A percentile compares a stretch with the other conserved stretches of the same genome.
Evolutionary conservation across 1,140 invertebrate genomes (phyloP).

Genomic region (Leucophenga varia): DNA sequence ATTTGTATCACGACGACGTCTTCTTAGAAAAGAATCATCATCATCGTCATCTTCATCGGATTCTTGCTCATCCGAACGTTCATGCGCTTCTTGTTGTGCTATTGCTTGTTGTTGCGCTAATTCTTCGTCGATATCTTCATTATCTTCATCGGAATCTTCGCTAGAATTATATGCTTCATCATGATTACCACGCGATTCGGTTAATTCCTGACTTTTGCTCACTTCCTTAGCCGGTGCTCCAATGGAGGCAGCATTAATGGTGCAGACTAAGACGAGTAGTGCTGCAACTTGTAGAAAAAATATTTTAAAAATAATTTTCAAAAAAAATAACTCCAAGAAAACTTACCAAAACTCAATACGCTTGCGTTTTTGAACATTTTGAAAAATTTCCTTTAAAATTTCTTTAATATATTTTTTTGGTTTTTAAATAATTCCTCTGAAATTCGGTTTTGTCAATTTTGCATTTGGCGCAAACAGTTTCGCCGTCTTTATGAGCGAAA

Average conservation of each 20-base stretch:
- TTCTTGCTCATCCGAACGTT: constrained; percentile 7
- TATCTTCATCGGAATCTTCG: constrained; percentile 19
- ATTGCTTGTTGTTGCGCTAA: constrained; percentile 1
- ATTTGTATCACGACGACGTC: constrained; percentile 28
- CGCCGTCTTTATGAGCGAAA: constrained; percentile 51
- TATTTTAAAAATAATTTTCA: too few species aligned
- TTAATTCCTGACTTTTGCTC: constrained; percentile 13
- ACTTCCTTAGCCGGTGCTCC: constrained; percentile 9
- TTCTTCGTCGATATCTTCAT: constrained; percentile 29
- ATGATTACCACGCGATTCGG: constrained; percentile 11
- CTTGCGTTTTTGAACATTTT: constrained; percentile 38
- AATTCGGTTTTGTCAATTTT: too few species aligned
- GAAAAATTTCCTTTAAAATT: neutral
- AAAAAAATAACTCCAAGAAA: too few species aligned
- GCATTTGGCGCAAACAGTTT: constrained; percentile 24
- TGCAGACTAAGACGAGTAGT: constrained; percentile 25
- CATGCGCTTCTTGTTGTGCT: constrained; percentile 5
- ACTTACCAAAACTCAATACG: constrained; percentile 29
- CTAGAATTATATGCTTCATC: constrained; percentile 16
- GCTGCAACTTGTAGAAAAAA: constrained; percentile 7
- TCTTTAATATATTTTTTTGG: too few species aligned
- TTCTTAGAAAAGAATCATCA: constrained; percentile 17
- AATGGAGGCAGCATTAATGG: constrained; percentile 22
- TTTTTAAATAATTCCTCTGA: too few species aligned
- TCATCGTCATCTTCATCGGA: constrained; percentile 26